phyloP scores from a whole-genome alignment of 2,888 invertebrate genomes.

The Cephus spinipes region DNA sequence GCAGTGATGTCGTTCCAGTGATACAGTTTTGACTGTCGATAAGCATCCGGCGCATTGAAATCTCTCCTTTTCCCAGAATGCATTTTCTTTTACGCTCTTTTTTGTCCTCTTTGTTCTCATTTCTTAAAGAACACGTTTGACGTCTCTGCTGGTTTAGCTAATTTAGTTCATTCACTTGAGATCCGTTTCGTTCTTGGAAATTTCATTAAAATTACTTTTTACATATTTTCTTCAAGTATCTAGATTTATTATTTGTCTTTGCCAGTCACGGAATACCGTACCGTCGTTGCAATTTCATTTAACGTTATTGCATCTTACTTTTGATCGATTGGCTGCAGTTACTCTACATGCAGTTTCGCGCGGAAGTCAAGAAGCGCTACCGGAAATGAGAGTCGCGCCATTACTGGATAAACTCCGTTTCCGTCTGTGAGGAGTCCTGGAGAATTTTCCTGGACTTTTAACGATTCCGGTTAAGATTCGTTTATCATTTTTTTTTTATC shows the following conservation, averaged over 20 bases:
- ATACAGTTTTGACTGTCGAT: not conserved
- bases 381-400: conserved; percentile 58
- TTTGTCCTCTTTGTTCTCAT: not conserved
- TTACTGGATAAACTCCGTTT: conserved; percentile 40
- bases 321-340: conserved; percentile 28
- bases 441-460: not conserved
- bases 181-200: not conserved
- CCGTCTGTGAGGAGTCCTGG: conserved; percentile 18
- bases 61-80: not conserved
- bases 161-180: not conserved
- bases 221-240: not conserved
- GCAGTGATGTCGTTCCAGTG: not conserved
- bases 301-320: not conserved
- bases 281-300: not conserved
- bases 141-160: not conserved
- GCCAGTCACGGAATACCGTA: not conserved
- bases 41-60: not conserved
- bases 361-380: conserved; percentile 48
- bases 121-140: not conserved
- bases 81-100: not conserved
- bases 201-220: not conserved
- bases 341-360: conserved; percentile 19
- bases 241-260: not conserved
- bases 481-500: not conserved
- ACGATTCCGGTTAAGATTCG: not conserved